These are phyloP conservation scores for Synaphobranchus kaupii DNA, from an alignment of 2,797 vertebrate species.

Conservation along the genomic window DNA sequence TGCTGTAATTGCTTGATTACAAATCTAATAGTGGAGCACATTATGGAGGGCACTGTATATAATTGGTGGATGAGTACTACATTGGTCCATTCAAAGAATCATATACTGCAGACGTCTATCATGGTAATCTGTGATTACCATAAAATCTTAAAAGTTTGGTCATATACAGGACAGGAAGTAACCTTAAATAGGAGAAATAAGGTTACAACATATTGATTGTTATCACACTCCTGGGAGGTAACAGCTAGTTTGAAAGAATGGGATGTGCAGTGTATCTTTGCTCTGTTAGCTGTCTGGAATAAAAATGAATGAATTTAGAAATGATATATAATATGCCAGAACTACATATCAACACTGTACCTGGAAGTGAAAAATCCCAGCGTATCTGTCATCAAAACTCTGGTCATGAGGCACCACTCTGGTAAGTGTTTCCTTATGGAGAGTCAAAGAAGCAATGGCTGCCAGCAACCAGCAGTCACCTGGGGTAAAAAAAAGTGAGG, in stretches of 20 bases:
- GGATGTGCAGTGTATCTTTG: background rate
- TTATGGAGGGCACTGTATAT: no score
- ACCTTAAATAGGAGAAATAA: no score
- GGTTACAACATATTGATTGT: background rate
- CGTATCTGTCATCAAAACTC: conserved; percentile 67
- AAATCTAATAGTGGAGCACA: no score
- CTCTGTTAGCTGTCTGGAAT: background rate
- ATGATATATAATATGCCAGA: background rate
- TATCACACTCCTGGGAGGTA: background rate
- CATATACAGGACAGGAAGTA: no score
- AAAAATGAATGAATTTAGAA: background rate
- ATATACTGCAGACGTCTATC: no score
- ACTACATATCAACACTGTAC: conserved; percentile 49
- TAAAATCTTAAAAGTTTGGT: no score
- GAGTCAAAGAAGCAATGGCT: conserved; percentile 77
- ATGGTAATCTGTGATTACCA: no score
- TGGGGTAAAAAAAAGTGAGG: conserved; percentile 39
- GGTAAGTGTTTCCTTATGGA: conserved; percentile 64
- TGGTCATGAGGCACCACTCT: conserved; percentile 72
- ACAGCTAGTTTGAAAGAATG: background rate
- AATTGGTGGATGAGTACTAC: no score
- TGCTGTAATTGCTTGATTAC: no score
- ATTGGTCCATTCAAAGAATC: no score
- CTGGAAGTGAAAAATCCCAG: conserved; percentile 81
- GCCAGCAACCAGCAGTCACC: conserved; percentile 82